Conservation (phyloP, 1,140 invertebrate species). For the Parasteatoda tepidariorum region DNA sequence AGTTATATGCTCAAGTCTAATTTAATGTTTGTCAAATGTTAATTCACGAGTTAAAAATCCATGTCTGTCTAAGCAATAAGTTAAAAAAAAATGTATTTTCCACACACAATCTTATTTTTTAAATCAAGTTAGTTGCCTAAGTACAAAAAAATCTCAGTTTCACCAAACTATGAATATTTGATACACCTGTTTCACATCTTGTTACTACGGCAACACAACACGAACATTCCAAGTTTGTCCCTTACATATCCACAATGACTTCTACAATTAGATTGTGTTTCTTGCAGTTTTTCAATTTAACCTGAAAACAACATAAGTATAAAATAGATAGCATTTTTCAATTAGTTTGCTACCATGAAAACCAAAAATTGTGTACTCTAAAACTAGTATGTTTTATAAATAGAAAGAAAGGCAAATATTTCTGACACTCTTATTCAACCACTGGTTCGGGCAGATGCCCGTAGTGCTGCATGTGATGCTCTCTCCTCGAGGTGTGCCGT, state of each 20-base stretch:
- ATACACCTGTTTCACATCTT: too few relatives aligned
- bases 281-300: neutral
- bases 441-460: slow-evolving; percentile 27
- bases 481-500: slow-evolving; percentile 47
- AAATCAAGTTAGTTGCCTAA: too few relatives aligned
- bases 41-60: too few relatives aligned
- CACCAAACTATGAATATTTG: too few relatives aligned
- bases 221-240: too few relatives aligned
- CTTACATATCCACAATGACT: neutral
- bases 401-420: neutral
- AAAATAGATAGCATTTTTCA: neutral
- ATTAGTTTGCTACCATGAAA: neutral
- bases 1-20: too few relatives aligned
- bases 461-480: slow-evolving; percentile 34
- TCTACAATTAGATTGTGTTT: neutral
- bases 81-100: too few relatives aligned
- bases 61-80: too few relatives aligned
- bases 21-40: too few relatives aligned
- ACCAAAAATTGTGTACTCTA: neutral
- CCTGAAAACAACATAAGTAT: neutral
- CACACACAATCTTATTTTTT: too few relatives aligned
- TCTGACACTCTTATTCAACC: neutral
- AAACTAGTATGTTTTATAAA: neutral
- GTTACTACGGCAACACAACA: too few relatives aligned
- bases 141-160: too few relatives aligned